Conservation (phyloP, 2,888 invertebrate genomes). For the Tenthredo amoena region DNA sequence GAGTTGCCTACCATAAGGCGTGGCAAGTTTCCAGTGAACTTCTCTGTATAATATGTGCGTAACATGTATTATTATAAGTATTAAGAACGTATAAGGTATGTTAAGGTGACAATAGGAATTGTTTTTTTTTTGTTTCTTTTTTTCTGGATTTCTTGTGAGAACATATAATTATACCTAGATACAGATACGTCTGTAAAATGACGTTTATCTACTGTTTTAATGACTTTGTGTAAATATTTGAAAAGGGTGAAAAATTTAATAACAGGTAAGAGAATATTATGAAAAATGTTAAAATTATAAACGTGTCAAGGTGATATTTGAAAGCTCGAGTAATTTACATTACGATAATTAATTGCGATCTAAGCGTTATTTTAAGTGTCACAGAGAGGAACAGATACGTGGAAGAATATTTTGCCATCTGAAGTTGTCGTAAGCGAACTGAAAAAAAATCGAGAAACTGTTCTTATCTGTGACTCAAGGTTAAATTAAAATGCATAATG, state of each 20-base stretch:
- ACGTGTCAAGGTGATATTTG: background rate
- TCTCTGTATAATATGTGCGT: background rate
- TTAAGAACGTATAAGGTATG: slow-evolving; percentile 41
- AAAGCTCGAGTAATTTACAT: background rate
- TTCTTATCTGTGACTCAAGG: background rate
- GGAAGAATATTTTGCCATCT: background rate
- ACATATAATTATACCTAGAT: background rate
- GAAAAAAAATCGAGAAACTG: background rate
- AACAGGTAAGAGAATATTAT: background rate
- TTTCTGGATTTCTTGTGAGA: background rate
- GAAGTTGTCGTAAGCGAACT: background rate
- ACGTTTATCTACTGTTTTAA: background rate
- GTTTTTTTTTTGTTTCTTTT: background rate
- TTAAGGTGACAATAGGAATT: slow-evolving; percentile 34
- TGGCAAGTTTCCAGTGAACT: too few relatives aligned
- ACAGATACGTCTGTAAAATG: background rate
- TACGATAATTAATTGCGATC: background rate
- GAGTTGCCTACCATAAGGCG: too few relatives aligned
- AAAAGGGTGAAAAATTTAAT: background rate
- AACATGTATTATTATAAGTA: slow-evolving; percentile 55
- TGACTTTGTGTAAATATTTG: background rate
- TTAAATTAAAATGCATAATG: background rate
- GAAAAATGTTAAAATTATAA: background rate
- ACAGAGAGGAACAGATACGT: background rate
- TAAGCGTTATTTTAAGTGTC: background rate